Conservation (phyloP, 2,888 invertebrate species). For the Drosophila subquinaria region DNA sequence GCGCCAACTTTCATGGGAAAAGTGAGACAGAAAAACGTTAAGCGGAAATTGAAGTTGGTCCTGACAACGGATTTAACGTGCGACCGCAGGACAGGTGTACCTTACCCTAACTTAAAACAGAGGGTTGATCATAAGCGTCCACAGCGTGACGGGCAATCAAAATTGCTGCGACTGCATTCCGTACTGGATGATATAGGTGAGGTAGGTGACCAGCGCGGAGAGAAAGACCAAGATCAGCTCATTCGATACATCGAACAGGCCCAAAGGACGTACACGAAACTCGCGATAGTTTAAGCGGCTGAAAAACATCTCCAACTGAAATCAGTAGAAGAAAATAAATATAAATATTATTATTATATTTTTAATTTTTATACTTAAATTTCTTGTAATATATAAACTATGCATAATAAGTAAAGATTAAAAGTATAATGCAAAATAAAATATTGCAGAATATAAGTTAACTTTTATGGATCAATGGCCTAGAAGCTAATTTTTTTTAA, state of each 20-base stretch:
- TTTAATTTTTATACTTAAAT: no score
- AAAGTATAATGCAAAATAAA: no score
- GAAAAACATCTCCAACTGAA: constrained; percentile 71
- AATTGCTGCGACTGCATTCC: constrained; percentile 35
- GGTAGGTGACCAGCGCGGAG: constrained; percentile 67
- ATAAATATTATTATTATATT: neutral
- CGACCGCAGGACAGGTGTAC: constrained; percentile 60
- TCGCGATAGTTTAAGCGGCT: constrained; percentile 59
- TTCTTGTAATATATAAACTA: no score
- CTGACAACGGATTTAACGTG: constrained; percentile 66
- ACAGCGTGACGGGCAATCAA: constrained; percentile 64
- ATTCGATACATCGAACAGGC: constrained; percentile 74
- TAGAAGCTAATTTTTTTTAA: no score
- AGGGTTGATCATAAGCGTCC: constrained; percentile 42
- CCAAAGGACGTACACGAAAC: constrained; percentile 64
- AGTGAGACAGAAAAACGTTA: constrained; percentile 70
- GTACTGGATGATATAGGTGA: constrained; percentile 66
- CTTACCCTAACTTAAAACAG: constrained; percentile 26
- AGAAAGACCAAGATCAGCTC: constrained; percentile 64
- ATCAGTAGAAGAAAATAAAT: neutral
- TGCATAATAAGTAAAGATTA: no score
- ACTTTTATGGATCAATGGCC: no score
- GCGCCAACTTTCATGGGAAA: constrained; percentile 76
- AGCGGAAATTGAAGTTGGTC: constrained; percentile 65
- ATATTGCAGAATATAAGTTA: no score